Conservation (phyloP, 2,888 invertebrate genomes). For the Drosophila helvetica region DNA sequence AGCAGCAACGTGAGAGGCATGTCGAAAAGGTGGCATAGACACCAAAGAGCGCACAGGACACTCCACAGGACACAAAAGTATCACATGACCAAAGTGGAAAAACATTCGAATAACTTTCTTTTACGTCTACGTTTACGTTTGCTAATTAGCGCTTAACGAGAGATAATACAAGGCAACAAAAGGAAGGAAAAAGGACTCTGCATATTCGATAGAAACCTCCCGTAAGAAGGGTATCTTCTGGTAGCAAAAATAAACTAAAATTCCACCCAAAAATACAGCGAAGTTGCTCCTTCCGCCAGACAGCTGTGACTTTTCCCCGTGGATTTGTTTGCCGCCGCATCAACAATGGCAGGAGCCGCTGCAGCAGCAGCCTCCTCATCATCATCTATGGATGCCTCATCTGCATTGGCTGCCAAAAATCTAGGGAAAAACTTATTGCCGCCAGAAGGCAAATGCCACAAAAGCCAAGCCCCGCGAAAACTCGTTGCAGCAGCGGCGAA, state of each 20-base stretch:
- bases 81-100: slow-evolving; percentile 62
- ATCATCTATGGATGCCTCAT: slow-evolving; percentile 27
- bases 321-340: slow-evolving; percentile 5
- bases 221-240: neutral
- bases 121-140: slow-evolving; percentile 40
- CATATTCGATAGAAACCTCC: neutral
- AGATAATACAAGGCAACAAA: slow-evolving; percentile 38
- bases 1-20: slow-evolving; percentile 65
- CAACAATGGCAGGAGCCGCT: slow-evolving; percentile 9
- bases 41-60: neutral
- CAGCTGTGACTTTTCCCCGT: slow-evolving; percentile 23
- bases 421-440: slow-evolving; percentile 51
- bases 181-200: neutral
- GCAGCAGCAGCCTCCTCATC: slow-evolving; percentile 4
- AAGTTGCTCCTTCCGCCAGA: slow-evolving; percentile 2
- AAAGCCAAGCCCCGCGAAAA: neutral
- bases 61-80: slow-evolving; percentile 49
- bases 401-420: slow-evolving; percentile 41
- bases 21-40: slow-evolving; percentile 43
- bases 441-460: slow-evolving; percentile 22
- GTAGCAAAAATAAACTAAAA: slow-evolving; percentile 10
- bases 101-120: slow-evolving; percentile 31
- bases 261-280: neutral
- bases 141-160: slow-evolving; percentile 72
- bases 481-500: slow-evolving; percentile 1